Evolutionary conservation across 2,113 vertebrate genomes (phyloP).

Genomic region (Eudyptes chrysolophus): DNA sequence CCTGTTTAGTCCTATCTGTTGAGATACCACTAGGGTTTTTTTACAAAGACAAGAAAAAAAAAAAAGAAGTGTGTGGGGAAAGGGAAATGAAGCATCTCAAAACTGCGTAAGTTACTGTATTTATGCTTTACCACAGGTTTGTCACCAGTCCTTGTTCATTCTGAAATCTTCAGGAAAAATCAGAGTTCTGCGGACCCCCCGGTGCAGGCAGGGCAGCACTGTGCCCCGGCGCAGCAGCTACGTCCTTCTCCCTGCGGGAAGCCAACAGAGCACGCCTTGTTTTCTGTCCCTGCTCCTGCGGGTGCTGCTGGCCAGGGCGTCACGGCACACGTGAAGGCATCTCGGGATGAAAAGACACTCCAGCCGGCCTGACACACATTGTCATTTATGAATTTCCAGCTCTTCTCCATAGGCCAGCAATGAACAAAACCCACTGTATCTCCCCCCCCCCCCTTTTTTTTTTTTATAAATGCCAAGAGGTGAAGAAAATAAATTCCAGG

Average conservation of each 20-base stretch:
- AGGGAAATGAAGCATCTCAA: slow-evolving; percentile 66
- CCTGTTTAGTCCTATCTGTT: slow-evolving; percentile 69
- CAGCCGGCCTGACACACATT: neutral
- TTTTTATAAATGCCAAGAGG: neutral
- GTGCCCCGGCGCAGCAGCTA: rapidly evolving
- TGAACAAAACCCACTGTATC: neutral
- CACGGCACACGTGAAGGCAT: neutral
- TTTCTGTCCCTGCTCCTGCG: neutral
- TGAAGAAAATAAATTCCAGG: slow-evolving; percentile 13
- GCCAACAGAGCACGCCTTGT: neutral
- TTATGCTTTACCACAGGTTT: slow-evolving; percentile 76
- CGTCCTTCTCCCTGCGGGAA: rapidly evolving
- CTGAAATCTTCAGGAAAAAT: slow-evolving; percentile 25
- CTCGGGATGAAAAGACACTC: neutral
- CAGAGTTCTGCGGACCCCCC: neutral
- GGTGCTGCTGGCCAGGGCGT: neutral
- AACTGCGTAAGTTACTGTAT: slow-evolving; percentile 75
- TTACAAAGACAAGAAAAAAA: neutral
- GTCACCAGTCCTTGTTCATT: slow-evolving; percentile 70
- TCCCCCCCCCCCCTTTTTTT: neutral
- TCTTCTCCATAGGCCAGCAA: neutral
- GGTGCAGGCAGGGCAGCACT: neutral
- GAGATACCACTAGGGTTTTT: slow-evolving; percentile 31
- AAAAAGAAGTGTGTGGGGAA: slow-evolving; percentile 21
- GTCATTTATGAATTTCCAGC: neutral